Evolutionary conservation across 2,113 vertebrate genomes (phyloP).

Genomic region (Odocoileus virginianus): DNA sequence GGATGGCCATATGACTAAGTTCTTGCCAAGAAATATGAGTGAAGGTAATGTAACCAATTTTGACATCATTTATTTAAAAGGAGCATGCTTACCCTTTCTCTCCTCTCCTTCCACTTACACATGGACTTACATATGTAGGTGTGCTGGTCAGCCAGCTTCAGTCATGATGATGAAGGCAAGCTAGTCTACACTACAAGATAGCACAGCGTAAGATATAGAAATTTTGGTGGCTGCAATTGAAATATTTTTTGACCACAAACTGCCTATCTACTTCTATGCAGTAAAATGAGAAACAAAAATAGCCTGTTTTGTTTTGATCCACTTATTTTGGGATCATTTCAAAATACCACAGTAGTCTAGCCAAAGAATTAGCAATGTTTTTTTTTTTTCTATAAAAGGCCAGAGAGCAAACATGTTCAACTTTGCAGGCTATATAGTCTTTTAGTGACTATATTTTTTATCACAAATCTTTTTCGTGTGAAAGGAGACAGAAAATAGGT

Average conservation of each 20-base stretch:
- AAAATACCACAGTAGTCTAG: background rate
- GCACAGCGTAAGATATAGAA: background rate
- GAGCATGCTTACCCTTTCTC: background rate
- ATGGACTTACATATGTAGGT: accelerated
- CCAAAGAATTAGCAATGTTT: background rate
- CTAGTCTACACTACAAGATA: background rate
- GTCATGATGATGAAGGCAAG: background rate
- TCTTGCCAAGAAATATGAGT: background rate
- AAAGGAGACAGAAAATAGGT: background rate
- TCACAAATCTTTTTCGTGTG: background rate
- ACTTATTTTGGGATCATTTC: background rate
- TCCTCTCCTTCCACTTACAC: background rate
- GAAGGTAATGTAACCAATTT: background rate
- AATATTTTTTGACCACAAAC: background rate
- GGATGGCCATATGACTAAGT: background rate
- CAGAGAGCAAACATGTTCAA: background rate
- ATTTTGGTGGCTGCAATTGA: background rate
- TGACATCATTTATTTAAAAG: background rate
- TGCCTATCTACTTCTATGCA: background rate
- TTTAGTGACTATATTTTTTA: background rate
- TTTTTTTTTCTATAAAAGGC: background rate
- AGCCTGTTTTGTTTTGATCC: background rate
- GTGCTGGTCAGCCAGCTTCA: background rate
- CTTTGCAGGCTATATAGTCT: background rate
- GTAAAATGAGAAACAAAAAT: background rate